phyloP scores from a whole-genome alignment of 2,797 vertebrate genomes.

The Zenarchopterus dispar region DNA sequence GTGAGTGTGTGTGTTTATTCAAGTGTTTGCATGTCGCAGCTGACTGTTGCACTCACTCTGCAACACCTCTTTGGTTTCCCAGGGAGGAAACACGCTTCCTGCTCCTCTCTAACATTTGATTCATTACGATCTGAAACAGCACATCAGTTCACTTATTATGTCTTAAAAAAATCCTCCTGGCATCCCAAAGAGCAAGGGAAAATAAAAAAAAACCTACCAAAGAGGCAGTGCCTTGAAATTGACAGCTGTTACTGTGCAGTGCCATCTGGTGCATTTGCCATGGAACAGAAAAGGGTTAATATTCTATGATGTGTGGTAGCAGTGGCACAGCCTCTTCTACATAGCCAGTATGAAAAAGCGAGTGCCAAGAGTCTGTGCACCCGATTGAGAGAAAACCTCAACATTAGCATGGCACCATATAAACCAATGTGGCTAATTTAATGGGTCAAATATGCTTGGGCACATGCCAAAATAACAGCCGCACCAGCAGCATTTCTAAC shows the following conservation, averaged over 20 bases:
- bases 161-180: constrained; percentile 81
- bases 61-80: constrained; percentile 74
- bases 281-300: constrained; percentile 88
- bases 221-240: constrained; percentile 86
- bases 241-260: constrained; percentile 87
- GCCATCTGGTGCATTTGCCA: constrained; percentile 86
- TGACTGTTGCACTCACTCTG: constrained; percentile 60
- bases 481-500: constrained; percentile 69
- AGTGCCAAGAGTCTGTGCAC: constrained; percentile 81
- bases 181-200: constrained; percentile 76
- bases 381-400: constrained; percentile 80
- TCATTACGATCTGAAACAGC: constrained; percentile 79
- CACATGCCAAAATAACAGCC: constrained; percentile 79
- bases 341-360: constrained; percentile 71
- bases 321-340: constrained; percentile 78
- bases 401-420: constrained; percentile 79
- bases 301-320: constrained; percentile 88
- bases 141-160: constrained; percentile 82
- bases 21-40: constrained; percentile 42
- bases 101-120: constrained; percentile 76
- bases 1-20: constrained; percentile 15
- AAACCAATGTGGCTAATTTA: constrained; percentile 84
- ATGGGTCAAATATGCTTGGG: constrained; percentile 82
- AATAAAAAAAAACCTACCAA: constrained; percentile 76
- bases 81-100: constrained; percentile 71